phyloP scores from a whole-genome alignment of 2,113 vertebrate genomes.

The Phrynosoma platyrhinos region DNA sequence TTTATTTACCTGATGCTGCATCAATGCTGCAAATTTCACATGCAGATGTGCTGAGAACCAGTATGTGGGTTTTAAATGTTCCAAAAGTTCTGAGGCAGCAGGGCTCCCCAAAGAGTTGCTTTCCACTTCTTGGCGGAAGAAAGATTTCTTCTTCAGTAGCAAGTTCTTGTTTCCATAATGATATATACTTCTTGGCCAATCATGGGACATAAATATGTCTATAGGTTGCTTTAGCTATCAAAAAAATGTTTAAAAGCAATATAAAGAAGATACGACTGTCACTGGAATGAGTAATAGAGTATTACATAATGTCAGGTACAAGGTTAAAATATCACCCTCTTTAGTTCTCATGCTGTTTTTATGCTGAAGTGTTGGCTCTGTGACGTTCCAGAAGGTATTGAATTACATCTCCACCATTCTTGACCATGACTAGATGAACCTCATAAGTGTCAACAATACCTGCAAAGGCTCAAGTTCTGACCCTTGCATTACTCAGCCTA shows the following conservation, averaged over 20 bases:
- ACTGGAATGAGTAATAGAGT: not conserved
- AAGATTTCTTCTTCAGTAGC: constrained; percentile 90
- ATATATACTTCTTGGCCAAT: constrained; percentile 97
- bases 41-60: constrained; percentile 99
- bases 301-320: not conserved
- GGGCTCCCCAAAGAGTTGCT: constrained; percentile 92
- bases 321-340: not conserved
- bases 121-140: constrained; percentile 94
- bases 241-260: not conserved
- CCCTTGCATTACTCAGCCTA: no score
- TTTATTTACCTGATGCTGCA: constrained; percentile 88
- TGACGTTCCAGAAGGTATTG: not conserved
- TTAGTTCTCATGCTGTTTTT: no score
- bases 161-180: constrained; percentile 90
- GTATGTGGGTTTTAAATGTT: constrained; percentile 90
- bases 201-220: constrained; percentile 95
- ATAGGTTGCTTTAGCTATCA: constrained; percentile 89
- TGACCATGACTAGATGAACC: not conserved
- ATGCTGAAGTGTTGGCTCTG: no score
- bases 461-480: no score
- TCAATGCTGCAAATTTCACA: constrained; percentile 95
- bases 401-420: not conserved
- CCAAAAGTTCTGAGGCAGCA: constrained; percentile 90
- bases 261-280: not conserved
- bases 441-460: no score